Percentiles rank a stretch among this genome's conserved stretches.
These are phyloP conservation scores for Silurus aristotelis DNA, from an alignment of 2,797 vertebrate species.

Conservation along the genomic window DNA sequence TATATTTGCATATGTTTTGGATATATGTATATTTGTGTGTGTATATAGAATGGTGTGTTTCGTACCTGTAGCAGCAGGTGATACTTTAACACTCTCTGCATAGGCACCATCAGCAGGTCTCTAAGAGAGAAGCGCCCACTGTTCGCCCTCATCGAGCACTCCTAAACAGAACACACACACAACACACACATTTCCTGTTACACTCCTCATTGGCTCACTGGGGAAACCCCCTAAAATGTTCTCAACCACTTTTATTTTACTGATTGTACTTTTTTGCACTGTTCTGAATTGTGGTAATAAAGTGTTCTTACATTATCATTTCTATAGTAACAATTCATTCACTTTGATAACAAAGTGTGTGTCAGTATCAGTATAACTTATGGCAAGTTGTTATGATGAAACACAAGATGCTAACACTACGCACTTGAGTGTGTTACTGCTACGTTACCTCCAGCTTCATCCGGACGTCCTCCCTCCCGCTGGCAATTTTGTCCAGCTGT, in stretches of 20 bases:
- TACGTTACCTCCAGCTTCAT: slow-evolving; percentile 86
- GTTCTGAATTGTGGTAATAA: no score
- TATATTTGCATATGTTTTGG: background rate
- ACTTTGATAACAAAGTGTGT: background rate
- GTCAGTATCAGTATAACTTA: no score
- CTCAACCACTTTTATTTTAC: background rate
- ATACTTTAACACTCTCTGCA: slow-evolving; percentile 92
- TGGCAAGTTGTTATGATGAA: background rate
- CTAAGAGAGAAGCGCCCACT: slow-evolving; percentile 86
- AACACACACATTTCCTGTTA: background rate
- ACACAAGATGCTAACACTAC: background rate
- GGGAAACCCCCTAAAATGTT: background rate
- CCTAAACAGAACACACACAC: slow-evolving; percentile 65
- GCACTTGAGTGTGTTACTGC: background rate
- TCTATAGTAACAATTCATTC: background rate
- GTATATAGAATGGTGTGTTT: background rate
- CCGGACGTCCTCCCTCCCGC: slow-evolving; percentile 77
- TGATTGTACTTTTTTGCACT: background rate
- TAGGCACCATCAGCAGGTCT: slow-evolving; percentile 91
- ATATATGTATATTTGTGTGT: background rate
- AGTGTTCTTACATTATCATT: background rate
- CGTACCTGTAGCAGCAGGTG: slow-evolving; percentile 87
- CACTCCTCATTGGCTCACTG: background rate
- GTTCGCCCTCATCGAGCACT: slow-evolving; percentile 89
- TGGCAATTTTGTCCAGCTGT: slow-evolving; percentile 80